phyloP scores from a whole-genome alignment of 2,113 vertebrate species.

The Lynx canadensis region DNA sequence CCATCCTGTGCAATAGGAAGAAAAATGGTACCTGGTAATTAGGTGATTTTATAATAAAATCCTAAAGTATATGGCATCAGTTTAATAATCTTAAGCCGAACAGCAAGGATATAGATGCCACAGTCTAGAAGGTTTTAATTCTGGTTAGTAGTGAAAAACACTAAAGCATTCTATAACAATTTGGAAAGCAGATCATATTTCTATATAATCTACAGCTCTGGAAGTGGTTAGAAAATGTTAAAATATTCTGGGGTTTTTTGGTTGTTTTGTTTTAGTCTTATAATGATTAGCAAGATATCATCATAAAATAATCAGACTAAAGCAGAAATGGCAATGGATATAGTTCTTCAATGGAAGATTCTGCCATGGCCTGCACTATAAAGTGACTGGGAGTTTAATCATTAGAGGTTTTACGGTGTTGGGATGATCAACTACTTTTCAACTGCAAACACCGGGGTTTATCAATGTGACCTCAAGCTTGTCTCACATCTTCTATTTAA shows the following conservation, averaged over 20 bases:
- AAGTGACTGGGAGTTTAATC: background rate
- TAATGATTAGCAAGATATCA: background rate
- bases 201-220: background rate
- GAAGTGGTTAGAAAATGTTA: background rate
- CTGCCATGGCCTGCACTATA: background rate
- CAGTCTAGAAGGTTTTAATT: background rate
- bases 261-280: background rate
- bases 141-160: background rate
- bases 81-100: background rate
- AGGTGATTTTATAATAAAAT: background rate
- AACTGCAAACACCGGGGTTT: background rate
- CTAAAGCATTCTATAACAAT: background rate
- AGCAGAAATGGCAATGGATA: background rate
- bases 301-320: background rate
- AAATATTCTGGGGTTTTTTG: background rate
- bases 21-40: background rate
- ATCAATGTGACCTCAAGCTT: background rate
- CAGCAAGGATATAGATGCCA: background rate
- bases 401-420: background rate
- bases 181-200: slow-evolving; percentile 15
- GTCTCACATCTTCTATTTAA: background rate
- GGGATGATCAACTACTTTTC: background rate
- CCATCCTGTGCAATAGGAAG: background rate
- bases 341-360: background rate
- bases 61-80: background rate